Conservation (phyloP, 2,888 invertebrate genomes). For the Linnaemya vulpina region DNA sequence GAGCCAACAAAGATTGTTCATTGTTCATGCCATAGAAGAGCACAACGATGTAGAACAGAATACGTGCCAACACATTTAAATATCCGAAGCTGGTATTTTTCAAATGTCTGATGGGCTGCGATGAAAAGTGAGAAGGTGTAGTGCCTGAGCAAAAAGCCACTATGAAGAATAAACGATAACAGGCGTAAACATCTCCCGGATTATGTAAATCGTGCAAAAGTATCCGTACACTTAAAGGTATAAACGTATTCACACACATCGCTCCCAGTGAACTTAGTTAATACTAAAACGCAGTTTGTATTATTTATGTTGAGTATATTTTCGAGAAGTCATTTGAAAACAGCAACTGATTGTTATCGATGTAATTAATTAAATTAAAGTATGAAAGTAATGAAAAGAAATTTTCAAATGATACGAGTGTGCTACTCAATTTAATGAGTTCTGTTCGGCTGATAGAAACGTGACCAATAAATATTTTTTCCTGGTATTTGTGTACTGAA, state of each 20-base stretch:
- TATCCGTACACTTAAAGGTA: conserved; percentile 48
- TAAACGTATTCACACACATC: conserved; percentile 69
- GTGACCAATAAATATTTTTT: background rate
- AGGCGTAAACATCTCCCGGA: conserved; percentile 77
- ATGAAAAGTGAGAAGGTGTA: conserved; percentile 75
- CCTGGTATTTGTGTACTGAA: too few relatives aligned
- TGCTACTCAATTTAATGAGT: background rate
- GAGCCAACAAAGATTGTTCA: conserved; percentile 74
- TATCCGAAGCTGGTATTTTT: conserved; percentile 72
- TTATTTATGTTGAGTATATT: background rate
- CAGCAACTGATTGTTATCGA: conserved; percentile 41
- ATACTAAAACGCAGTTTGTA: conserved; percentile 18
- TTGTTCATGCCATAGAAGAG: conserved; percentile 69
- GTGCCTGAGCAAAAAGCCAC: conserved; percentile 75
- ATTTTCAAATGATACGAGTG: background rate
- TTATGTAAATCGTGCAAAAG: conserved; percentile 65
- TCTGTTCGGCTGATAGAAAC: background rate
- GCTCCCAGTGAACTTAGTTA: conserved; percentile 59
- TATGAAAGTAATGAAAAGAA: conserved; percentile 8
- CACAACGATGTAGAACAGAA: conserved; percentile 71
- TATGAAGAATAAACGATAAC: conserved; percentile 74
- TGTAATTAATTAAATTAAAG: conserved; percentile 57
- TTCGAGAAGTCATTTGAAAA: background rate
- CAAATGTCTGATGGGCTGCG: conserved; percentile 53
- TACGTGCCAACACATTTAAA: conserved; percentile 72